Evolutionary conservation across 2,888 invertebrate genomes (phyloP).

Genomic region (Scaptomyza parva): DNA sequence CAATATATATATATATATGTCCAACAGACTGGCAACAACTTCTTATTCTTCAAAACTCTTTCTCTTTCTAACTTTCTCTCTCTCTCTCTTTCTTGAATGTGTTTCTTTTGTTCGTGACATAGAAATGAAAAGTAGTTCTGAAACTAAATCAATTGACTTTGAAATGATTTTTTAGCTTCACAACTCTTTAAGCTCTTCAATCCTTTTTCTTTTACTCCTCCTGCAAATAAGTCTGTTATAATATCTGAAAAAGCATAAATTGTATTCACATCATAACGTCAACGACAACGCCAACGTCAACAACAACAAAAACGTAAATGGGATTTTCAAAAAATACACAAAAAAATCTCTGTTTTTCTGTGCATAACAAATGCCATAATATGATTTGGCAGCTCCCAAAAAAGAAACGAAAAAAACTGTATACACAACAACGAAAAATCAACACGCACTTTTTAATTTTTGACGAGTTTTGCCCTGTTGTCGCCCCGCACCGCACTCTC

Average conservation of each 20-base stretch:
- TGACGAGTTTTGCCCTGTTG: slow-evolving; percentile 30
- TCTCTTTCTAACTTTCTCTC: not conserved
- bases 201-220: not conserved
- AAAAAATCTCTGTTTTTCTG: not conserved
- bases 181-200: not conserved
- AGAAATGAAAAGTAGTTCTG: not conserved
- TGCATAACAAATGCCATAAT: slow-evolving; percentile 74
- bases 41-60: not conserved
- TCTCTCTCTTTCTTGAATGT: too few species aligned
- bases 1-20: slow-evolving; percentile 35
- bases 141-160: too few species aligned
- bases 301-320: slow-evolving; percentile 37
- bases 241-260: slow-evolving; percentile 7
- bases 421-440: slow-evolving; percentile 61
- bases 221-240: not conserved
- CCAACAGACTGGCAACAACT: slow-evolving; percentile 24
- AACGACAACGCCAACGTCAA: not conserved
- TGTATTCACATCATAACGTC: slow-evolving; percentile 3
- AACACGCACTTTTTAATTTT: slow-evolving; percentile 55
- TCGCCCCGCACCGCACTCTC: not conserved
- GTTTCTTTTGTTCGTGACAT: not conserved
- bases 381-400: slow-evolving; percentile 60
- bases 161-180: too few species aligned
- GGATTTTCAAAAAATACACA: slow-evolving; percentile 50
- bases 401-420: not conserved